Percentiles rank a stretch among this genome's conserved stretches.
Conservation (phyloP, 1,140 invertebrate genomes). For the Diuraphis noxia region DNA sequence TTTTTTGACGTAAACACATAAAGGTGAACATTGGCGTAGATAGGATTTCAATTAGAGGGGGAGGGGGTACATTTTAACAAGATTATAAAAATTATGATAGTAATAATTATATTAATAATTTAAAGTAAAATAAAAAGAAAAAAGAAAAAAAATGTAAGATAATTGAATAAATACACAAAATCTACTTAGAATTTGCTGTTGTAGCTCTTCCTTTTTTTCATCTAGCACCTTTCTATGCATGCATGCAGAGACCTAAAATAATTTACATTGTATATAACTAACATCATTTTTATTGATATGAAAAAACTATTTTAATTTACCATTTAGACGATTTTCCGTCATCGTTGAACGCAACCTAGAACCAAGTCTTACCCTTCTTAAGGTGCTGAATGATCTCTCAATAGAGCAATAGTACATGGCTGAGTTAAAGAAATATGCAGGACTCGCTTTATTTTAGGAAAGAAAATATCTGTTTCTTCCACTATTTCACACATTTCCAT, state of each 20-base stretch:
- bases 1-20: no score
- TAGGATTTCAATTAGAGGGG: background rate
- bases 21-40: no score
- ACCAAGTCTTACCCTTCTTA: background rate
- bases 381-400: no score
- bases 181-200: background rate
- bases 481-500: no score
- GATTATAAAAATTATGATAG: no score
- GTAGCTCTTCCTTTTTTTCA: background rate
- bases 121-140: no score
- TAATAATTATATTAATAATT: background rate
- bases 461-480: no score
- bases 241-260: background rate
- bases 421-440: no score
- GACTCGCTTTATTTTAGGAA: no score
- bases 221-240: background rate
- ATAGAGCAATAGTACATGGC: no score
- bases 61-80: no score
- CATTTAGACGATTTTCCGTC: constrained; percentile 3
- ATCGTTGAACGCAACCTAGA: constrained; percentile 3
- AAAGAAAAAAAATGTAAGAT: no score
- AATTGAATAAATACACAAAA: background rate
- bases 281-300: background rate
- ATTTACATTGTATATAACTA: background rate
- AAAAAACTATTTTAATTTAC: constrained; percentile 2